Percentiles rank a stretch among this genome's conserved stretches.
phyloP scores from a whole-genome alignment of 2,888 invertebrate genomes.

The Pandemis corylana region DNA sequence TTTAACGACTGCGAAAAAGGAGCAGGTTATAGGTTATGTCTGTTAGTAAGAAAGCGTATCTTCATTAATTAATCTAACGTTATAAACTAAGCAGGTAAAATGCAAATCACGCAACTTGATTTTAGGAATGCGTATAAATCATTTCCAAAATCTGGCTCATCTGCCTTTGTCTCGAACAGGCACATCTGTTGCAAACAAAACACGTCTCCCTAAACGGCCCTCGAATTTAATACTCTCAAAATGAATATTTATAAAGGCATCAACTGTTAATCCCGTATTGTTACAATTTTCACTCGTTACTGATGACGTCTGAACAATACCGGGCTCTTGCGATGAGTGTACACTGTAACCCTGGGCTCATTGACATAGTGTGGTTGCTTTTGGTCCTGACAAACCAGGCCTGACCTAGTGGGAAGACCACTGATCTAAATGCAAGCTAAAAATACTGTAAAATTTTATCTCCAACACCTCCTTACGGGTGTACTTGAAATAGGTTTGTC shows the following conservation, averaged over 20 bases:
- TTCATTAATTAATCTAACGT: too few species aligned
- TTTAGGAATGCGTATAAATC: conserved; percentile 35
- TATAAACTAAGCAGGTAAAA: conserved; percentile 7
- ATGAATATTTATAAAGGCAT: conserved; percentile 85
- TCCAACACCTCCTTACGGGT: too few species aligned
- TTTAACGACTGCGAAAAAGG: too few species aligned
- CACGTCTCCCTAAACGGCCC: conserved; percentile 64
- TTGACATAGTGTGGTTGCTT: too few species aligned
- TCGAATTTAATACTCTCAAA: conserved; percentile 71
- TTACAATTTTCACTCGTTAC: conserved; percentile 79
- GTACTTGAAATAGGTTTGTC: too few species aligned
- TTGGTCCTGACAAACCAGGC: too few species aligned
- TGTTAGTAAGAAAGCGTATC: too few species aligned
- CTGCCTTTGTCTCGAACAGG: conserved; percentile 47
- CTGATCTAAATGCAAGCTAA: too few species aligned
- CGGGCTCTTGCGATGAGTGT: conserved; percentile 64
- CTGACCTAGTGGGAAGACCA: too few species aligned
- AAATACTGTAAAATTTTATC: too few species aligned
- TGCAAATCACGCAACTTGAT: conserved; percentile 30
- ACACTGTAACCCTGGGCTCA: conserved; percentile 53
- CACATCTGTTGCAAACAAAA: conserved; percentile 81
- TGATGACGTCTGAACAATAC: conserved; percentile 80
- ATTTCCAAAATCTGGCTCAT: conserved; percentile 47
- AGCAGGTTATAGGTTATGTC: too few species aligned
- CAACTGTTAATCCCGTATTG: conserved; percentile 82